These are phyloP conservation scores for Scopus umbretta DNA, from an alignment of 2,113 vertebrate species.

Conservation along the genomic window DNA sequence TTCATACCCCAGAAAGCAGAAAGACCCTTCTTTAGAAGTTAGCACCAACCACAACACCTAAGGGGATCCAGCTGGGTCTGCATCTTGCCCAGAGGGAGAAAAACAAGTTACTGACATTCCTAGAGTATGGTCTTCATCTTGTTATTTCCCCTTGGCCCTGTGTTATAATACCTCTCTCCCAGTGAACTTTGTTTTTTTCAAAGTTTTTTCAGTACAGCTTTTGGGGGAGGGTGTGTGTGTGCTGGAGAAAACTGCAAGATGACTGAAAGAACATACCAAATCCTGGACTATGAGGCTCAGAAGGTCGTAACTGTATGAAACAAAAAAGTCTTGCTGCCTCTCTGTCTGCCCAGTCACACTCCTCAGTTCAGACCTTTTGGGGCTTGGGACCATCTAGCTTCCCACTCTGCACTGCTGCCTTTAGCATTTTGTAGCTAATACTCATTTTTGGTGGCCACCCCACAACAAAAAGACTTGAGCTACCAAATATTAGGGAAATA, in stretches of 20 bases:
- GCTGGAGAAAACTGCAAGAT: background rate
- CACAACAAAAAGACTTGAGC: background rate
- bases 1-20: background rate
- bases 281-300: background rate
- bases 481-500: background rate
- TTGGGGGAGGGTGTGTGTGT: fast-evolving
- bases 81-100: background rate
- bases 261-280: background rate
- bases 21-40: background rate
- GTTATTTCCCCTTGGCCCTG: background rate
- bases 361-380: background rate
- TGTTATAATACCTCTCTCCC: background rate
- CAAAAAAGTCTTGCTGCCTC: background rate
- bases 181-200: background rate
- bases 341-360: background rate
- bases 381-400: background rate
- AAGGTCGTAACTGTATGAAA: background rate
- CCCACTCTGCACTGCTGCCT: background rate
- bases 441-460: background rate
- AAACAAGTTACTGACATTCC: background rate
- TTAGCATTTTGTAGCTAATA: background rate
- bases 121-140: background rate
- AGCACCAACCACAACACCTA: background rate
- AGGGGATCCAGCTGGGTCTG: background rate
- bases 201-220: background rate